phyloP scores from a whole-genome alignment of 2,797 vertebrate genomes.

The Eurystomus glaucurus region DNA sequence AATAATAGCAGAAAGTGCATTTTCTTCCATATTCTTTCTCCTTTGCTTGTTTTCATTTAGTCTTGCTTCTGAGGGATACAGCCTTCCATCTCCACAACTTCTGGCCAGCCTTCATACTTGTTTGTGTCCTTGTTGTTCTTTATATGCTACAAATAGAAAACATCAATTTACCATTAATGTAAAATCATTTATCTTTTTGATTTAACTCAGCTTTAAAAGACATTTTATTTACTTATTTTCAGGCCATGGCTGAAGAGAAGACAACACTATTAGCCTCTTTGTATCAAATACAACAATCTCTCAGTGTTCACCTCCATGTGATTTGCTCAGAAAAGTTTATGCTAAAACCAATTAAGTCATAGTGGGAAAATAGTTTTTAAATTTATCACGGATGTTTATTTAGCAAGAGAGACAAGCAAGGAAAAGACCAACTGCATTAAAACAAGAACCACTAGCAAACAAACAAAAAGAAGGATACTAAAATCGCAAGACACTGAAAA shows the following conservation, averaged over 20 bases:
- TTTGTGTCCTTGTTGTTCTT: constrained; percentile 96
- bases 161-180: background rate
- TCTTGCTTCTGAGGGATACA: constrained; percentile 92
- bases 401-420: background rate
- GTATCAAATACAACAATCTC: background rate
- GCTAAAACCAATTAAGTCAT: background rate
- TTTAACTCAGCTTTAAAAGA: constrained; percentile 6
- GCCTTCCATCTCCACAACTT: constrained; percentile 98
- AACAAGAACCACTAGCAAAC: background rate
- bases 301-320: background rate
- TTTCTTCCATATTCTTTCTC: background rate
- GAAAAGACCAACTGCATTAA: background rate
- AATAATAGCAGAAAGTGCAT: constrained; percentile 73
- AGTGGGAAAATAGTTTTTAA: background rate
- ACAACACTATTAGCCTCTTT: background rate
- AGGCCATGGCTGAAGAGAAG: background rate
- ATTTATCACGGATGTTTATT: background rate
- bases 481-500: background rate
- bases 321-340: background rate
- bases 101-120: constrained; percentile 99
- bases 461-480: background rate
- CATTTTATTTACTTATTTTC: background rate
- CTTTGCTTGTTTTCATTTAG: constrained; percentile 66
- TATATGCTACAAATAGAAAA: constrained; percentile 88
- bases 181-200: background rate